Percentiles rank a stretch among this genome's conserved stretches.
phyloP scores from a whole-genome alignment of 2,113 vertebrate genomes.

The Thunnus thynnus region DNA sequence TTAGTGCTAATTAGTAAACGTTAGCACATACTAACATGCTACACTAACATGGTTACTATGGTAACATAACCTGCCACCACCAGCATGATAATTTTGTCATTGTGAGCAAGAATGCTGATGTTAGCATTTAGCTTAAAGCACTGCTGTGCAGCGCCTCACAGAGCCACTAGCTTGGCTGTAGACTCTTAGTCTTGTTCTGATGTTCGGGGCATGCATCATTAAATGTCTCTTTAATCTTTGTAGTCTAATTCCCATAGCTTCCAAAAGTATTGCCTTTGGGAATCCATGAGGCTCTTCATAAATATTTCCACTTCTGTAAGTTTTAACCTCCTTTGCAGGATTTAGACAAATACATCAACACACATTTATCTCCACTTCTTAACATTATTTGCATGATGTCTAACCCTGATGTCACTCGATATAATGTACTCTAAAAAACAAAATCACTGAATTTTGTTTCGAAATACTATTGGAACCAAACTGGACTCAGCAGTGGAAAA shows the following conservation, averaged over 20 bases:
- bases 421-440: background rate
- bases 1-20: no score
- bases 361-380: constrained; percentile 5
- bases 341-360: constrained; percentile 25
- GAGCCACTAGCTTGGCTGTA: background rate
- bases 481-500: constrained; percentile 10
- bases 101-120: no score
- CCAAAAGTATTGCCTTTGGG: constrained; percentile 20
- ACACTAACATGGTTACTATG: background rate
- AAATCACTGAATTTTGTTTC: background rate
- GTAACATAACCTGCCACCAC: background rate
- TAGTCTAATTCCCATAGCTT: background rate
- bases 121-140: no score
- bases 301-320: constrained; percentile 14
- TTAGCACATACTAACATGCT: background rate
- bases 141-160: background rate
- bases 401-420: constrained; percentile 5
- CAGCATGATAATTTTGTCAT: background rate
- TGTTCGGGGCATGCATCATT: background rate
- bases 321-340: constrained; percentile 21
- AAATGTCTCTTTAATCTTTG: background rate
- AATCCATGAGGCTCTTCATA: background rate
- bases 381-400: background rate
- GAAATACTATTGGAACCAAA: constrained; percentile 6
- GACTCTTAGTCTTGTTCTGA: background rate